Percentiles rank a stretch among this genome's conserved stretches.
phyloP scores from a whole-genome alignment of 2,797 vertebrate genomes.

The Psittacula derbiana region DNA sequence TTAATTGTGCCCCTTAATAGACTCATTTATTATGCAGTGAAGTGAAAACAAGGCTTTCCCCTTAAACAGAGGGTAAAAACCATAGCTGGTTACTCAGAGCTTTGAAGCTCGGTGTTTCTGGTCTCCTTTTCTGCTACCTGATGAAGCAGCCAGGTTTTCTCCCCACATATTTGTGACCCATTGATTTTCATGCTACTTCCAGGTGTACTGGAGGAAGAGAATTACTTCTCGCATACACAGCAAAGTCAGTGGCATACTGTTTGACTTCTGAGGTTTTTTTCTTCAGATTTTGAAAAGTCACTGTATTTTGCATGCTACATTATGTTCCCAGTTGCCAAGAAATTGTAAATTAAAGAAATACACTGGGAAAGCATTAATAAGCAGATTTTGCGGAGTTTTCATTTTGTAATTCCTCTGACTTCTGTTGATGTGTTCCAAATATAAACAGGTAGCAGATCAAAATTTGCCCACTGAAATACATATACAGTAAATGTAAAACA shows the following conservation, averaged over 20 bases:
- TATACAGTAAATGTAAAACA: conserved; percentile 41
- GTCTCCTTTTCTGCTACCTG: not conserved
- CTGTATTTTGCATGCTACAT: not conserved
- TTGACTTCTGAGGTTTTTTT: not conserved
- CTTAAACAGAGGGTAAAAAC: not conserved
- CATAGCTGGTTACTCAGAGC: not conserved
- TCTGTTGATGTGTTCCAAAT: conserved; percentile 31
- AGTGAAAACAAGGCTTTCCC: not conserved
- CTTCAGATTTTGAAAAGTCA: not conserved
- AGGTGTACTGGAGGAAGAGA: not conserved
- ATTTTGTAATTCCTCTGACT: not conserved
- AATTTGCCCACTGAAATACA: conserved; percentile 29
- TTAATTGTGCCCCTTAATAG: not conserved
- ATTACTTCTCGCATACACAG: not conserved
- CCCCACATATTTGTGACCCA: not conserved
- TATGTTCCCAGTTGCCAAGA: not conserved
- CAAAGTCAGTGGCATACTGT: not conserved
- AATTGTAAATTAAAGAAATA: not conserved
- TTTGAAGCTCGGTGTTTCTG: not conserved
- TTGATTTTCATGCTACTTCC: not conserved
- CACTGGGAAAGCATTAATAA: conserved; percentile 6
- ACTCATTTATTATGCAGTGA: fast-evolving
- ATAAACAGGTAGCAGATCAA: conserved; percentile 62
- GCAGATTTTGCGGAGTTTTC: conserved; percentile 2
- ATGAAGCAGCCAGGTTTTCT: not conserved